Evolutionary conservation across 2,797 vertebrate species (phyloP).

Genomic region (Gambusia yucatana): DNA sequence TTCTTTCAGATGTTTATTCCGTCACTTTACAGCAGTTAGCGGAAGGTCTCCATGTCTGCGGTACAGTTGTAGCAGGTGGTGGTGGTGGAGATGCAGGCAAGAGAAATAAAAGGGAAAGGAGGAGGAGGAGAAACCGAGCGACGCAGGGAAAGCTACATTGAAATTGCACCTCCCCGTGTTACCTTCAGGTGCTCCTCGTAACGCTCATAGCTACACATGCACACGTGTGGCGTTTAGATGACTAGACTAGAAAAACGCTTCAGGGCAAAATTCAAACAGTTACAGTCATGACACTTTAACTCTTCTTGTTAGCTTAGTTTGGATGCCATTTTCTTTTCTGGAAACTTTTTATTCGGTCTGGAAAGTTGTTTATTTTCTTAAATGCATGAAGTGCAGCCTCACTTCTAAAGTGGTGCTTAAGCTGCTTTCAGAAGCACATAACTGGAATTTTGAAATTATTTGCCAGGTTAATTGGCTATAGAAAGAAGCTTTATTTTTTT

Average conservation of each 20-base stretch:
- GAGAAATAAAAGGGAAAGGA: conserved; percentile 50
- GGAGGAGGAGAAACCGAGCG: conserved; percentile 28
- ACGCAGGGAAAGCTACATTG: conserved; percentile 48
- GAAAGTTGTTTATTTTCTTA: background rate
- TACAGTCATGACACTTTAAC: background rate
- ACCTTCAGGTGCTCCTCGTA: conserved; percentile 59
- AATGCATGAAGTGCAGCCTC: background rate
- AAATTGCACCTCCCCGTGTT: conserved; percentile 70
- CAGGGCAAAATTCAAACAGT: background rate
- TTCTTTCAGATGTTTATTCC: background rate
- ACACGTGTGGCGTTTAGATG: background rate
- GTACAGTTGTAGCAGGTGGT: conserved; percentile 65
- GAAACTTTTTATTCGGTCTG: background rate
- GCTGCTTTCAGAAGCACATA: background rate
- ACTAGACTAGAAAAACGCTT: background rate
- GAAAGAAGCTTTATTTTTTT: background rate
- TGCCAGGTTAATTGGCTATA: background rate
- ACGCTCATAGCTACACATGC: background rate
- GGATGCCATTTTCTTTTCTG: background rate
- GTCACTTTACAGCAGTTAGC: conserved; percentile 15
- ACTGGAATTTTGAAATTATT: background rate
- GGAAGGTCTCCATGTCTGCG: conserved; percentile 65
- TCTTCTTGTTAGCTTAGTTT: background rate
- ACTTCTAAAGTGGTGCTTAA: background rate
- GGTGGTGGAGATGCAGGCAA: conserved; percentile 60